Conservation (phyloP, 2,888 invertebrate genomes). For the Noctua pronuba region DNA sequence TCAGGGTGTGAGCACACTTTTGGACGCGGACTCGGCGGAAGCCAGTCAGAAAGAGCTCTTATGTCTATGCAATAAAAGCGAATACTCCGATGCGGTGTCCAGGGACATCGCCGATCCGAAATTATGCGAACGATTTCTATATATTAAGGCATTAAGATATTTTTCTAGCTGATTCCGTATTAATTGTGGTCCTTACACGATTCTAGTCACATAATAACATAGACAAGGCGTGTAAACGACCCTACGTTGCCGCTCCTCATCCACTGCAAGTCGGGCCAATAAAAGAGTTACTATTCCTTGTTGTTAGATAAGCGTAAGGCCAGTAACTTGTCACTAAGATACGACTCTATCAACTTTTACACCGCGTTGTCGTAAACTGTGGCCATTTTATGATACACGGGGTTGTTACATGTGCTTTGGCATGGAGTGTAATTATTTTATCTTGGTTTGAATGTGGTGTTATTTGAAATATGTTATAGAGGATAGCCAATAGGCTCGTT, state of each 20-base stretch:
- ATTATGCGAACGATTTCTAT: background rate
- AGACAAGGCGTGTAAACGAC: constrained; percentile 11
- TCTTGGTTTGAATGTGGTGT: background rate
- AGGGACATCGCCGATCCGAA: background rate
- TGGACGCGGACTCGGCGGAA: background rate
- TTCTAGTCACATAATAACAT: background rate
- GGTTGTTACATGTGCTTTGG: constrained; percentile 41
- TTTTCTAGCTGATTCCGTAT: background rate
- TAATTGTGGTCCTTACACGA: background rate
- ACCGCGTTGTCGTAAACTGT: constrained; percentile 44
- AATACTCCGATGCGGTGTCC: background rate
- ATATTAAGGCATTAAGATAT: background rate
- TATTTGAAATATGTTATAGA: constrained; percentile 10
- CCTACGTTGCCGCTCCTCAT: background rate
- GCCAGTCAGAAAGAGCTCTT: background rate
- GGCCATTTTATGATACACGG: constrained; percentile 45
- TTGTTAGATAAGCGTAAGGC: constrained; percentile 16
- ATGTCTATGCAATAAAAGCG: background rate
- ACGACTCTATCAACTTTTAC: constrained; percentile 44
- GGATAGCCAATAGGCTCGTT: too few species aligned
- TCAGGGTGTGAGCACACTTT: too few species aligned
- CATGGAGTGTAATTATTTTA: constrained; percentile 28
- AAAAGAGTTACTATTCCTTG: constrained; percentile 24
- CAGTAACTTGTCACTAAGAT: constrained; percentile 44
- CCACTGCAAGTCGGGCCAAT: constrained; percentile 6